A percentile compares a stretch with the other conserved stretches of the same genome.
Evolutionary conservation across 1,140 invertebrate species (phyloP).

Genomic region (Chelonus insularis): DNA sequence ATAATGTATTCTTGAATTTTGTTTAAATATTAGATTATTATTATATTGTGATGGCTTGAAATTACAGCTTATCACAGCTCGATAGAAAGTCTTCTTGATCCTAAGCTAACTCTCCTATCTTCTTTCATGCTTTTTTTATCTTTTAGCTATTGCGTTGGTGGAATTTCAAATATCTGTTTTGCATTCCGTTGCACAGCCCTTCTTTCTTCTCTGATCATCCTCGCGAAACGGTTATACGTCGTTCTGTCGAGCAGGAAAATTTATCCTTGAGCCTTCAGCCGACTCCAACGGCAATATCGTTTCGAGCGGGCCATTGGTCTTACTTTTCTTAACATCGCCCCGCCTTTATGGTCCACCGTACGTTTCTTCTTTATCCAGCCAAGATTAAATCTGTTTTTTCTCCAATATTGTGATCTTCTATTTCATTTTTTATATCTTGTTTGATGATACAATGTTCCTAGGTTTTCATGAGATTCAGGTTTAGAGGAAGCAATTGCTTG

Average conservation of each 20-base stretch:
- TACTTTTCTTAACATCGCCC: constrained; percentile 28
- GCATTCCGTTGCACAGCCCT: constrained; percentile 36
- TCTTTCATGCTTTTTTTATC: not conserved
- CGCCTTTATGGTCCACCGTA: not conserved
- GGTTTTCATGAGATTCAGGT: too few species aligned
- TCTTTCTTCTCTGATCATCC: not conserved
- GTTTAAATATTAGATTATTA: constrained; percentile 7
- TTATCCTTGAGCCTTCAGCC: constrained; percentile 44
- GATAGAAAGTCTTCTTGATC: constrained; percentile 10
- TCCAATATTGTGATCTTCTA: not conserved
- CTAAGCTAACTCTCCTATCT: not conserved
- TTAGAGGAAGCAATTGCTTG: too few species aligned
- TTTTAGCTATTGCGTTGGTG: constrained; percentile 23
- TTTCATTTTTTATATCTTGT: not conserved
- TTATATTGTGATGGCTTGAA: constrained; percentile 9
- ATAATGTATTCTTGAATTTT: not conserved
- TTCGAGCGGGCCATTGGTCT: constrained; percentile 40
- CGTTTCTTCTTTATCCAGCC: constrained; percentile 22
- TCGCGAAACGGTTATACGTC: constrained; percentile 20
- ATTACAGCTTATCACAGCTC: constrained; percentile 11
- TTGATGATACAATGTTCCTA: too few species aligned
- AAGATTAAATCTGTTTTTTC: constrained; percentile 27
- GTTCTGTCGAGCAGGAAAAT: constrained; percentile 43
- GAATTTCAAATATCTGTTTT: constrained; percentile 52
- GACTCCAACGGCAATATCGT: constrained; percentile 40